A percentile compares a stretch with the other conserved stretches of the same genome.
phyloP scores from a whole-genome alignment of 2,113 vertebrate genomes.

The Melanotaenia duboulayi region DNA sequence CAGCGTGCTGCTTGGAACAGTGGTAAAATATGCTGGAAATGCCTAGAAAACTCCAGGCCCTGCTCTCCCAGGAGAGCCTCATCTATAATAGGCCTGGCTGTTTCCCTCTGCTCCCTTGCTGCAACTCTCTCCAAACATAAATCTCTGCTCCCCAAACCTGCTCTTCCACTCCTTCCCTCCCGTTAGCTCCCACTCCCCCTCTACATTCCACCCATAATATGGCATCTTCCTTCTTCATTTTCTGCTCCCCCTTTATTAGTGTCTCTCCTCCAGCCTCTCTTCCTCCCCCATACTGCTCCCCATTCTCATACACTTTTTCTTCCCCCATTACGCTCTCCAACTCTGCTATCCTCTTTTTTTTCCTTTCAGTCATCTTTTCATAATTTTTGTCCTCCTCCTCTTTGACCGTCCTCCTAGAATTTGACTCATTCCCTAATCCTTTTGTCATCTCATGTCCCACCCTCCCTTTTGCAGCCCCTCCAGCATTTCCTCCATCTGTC shows the following conservation, averaged over 20 bases:
- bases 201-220: constrained; percentile 11
- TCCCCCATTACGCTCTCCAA: constrained; percentile 1
- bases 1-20: constrained; percentile 44
- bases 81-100: constrained; percentile 71
- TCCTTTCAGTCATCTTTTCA: constrained; percentile 1
- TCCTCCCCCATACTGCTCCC: not conserved
- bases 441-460: constrained; percentile 5
- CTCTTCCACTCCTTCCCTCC: constrained; percentile 39
- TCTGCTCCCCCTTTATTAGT: not conserved
- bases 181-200: constrained; percentile 41
- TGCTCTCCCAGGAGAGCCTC: constrained; percentile 67
- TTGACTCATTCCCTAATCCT: constrained; percentile 3
- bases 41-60: constrained; percentile 62
- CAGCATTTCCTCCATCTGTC: not conserved
- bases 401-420: not conserved
- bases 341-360: not conserved
- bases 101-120: constrained; percentile 59
- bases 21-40: constrained; percentile 64
- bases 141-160: constrained; percentile 62
- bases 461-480: not conserved
- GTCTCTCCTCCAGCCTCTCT: not conserved
- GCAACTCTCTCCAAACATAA: constrained; percentile 63
- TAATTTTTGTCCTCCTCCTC: constrained; percentile 1
- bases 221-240: constrained; percentile 3
- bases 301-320: not conserved